Evolutionary conservation across 2,797 vertebrate species (phyloP), one percentile per base, ranked within the genome.

Genomic region (Hyperoplus immaculatus): DNA sequence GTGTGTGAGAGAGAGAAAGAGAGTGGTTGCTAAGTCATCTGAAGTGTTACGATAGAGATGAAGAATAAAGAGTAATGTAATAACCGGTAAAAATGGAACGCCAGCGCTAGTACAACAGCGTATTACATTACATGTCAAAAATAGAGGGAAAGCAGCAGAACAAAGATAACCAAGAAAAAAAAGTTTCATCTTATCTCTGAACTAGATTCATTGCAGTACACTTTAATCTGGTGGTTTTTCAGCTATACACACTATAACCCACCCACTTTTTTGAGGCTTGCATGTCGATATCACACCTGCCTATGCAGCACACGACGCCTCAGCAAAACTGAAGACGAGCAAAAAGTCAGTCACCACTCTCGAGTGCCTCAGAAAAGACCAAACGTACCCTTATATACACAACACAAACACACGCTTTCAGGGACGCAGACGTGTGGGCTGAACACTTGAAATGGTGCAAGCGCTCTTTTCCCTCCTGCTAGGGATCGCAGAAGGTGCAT

Each of bases 211-310:
- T 58, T 78, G 87, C 77, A 82, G 66, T 47, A 46, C 57, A 79
- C 89, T 94, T 93, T 95, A 89, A 93, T 91, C 84, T 88, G 93
- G 94, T 84, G 94, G 92, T 87, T 94, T 94, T 89, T 88, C 77
- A 75, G 87, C 88, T 69, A 83, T 65, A 82, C 81, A 68, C 67
- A 29, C 29, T 29, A 29, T 41, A 87, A 92, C 80, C 71, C 81
- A 83, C 86, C 82, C 77, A 86, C 87, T 92, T 90, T 87, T 89
- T 88, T 89, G 85, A 86, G 80, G 68, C 85, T 84, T 18, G 61
- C 42, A 65, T 89, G 80, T 81, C 77, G 82, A 93, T 89, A 91
- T 95, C 89, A 94, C 92, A 94, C 90, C 92, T 93, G 92, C 88
- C 86, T 85, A 38, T 90, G 89, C 90, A 88, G 89, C 87, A 62